Conservation (phyloP, 2,797 vertebrate genomes). For the Rhabdophis nuchalis region DNA sequence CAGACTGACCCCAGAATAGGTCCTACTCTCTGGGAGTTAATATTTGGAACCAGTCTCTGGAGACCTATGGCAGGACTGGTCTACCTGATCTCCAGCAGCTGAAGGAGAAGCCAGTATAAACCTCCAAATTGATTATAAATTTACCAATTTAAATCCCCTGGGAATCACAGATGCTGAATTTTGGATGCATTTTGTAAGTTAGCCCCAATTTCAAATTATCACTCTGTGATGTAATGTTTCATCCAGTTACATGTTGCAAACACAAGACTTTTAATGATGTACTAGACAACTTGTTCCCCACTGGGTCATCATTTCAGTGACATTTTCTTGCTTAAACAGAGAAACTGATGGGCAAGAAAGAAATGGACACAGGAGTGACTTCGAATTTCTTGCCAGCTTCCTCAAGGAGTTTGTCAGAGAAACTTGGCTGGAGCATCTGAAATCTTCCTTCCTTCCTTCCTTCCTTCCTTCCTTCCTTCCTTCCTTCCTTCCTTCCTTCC, state of each 20-base stretch:
- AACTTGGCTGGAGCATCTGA: background rate
- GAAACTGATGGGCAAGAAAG: background rate
- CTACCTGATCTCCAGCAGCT: background rate
- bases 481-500: rapidly evolving
- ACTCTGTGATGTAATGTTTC: background rate
- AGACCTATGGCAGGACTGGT: background rate
- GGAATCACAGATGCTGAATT: background rate
- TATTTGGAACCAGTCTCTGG: background rate
- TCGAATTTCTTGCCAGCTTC: background rate
- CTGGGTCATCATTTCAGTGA: background rate
- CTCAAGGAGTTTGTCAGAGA: background rate
- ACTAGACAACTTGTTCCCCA: background rate
- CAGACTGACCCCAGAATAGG: background rate
- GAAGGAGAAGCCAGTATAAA: background rate
- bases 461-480: too few species aligned
- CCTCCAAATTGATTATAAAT: background rate
- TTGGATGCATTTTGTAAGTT: background rate
- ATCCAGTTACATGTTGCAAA: background rate
- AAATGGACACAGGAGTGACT: background rate
- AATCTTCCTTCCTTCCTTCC: background rate
- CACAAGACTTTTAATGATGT: background rate
- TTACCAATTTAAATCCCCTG: background rate
- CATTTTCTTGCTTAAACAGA: background rate
- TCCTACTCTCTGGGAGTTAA: background rate
- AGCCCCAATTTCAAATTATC: background rate